phyloP scores from a whole-genome alignment of 2,113 vertebrate genomes.

The Eulemur macaco region DNA sequence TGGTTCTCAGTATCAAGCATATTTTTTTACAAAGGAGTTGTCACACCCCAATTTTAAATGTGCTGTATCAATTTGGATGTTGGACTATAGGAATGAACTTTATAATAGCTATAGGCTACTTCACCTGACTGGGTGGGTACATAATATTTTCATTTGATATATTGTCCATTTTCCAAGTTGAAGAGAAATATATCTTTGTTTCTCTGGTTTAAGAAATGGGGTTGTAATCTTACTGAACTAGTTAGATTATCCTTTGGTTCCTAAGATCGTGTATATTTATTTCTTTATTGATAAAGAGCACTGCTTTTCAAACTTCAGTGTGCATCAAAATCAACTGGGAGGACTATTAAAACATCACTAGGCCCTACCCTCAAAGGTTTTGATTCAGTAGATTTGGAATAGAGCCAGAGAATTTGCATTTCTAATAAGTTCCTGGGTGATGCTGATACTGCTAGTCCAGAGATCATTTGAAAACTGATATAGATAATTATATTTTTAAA shows the following conservation, averaged over 20 bases:
- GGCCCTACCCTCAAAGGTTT: neutral
- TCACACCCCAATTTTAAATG: neutral
- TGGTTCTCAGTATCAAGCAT: neutral
- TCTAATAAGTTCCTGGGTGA: neutral
- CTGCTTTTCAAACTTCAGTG: neutral
- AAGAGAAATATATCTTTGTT: neutral
- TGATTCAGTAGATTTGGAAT: neutral
- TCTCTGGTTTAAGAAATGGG: neutral
- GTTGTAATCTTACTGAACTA: neutral
- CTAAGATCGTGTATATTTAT: neutral
- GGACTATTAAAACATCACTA: neutral
- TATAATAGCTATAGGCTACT: neutral
- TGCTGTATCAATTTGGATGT: neutral
- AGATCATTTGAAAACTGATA: neutral
- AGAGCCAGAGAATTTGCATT: neutral
- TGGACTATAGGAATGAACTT: neutral
- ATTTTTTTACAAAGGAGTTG: neutral
- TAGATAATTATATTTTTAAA: neutral
- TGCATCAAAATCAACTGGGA: neutral
- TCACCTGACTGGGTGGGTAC: neutral
- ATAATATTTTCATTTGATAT: conserved; percentile 35
- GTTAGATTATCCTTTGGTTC: neutral
- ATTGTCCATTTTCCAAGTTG: neutral
- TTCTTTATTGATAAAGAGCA: neutral
- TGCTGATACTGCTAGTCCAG: neutral